These are phyloP conservation scores for Epizoanthus ramosus DNA, from an alignment of 92 coral and sea anemone species.

Conservation along the genomic window DNA sequence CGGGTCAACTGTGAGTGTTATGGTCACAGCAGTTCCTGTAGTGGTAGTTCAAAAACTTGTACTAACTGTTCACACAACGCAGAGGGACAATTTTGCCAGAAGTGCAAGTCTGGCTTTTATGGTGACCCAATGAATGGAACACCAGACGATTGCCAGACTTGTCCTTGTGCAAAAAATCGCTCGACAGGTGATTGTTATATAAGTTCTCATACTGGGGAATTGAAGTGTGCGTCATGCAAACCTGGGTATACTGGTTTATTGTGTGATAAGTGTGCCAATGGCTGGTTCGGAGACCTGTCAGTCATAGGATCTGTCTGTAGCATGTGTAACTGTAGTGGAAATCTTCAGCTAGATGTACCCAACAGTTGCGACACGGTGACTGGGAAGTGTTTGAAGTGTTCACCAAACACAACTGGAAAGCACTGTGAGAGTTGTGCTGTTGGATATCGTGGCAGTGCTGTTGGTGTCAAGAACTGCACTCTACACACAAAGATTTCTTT, in stretches of 20 bases:
- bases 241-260: conserved; percentile 43
- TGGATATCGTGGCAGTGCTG: conserved; percentile 63
- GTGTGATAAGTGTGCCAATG: conserved; percentile 57
- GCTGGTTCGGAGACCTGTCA: conserved; percentile 66
- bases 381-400: conserved; percentile 58
- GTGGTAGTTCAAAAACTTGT: conserved; percentile 46
- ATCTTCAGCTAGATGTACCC: conserved; percentile 37
- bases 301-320: conserved; percentile 21
- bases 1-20: conserved; percentile 26
- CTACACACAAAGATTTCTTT: neutral
- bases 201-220: neutral
- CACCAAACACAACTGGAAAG: conserved; percentile 46
- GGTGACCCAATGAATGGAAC: conserved; percentile 56
- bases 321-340: conserved; percentile 62
- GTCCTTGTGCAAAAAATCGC: conserved; percentile 7
- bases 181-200: conserved; percentile 17
- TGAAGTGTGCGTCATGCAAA: conserved; percentile 33
- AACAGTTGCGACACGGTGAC: conserved; percentile 55
- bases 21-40: conserved; percentile 45
- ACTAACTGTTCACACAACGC: conserved; percentile 44
- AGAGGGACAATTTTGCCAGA: conserved; percentile 48
- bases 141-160: conserved; percentile 24
- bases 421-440: conserved; percentile 56
- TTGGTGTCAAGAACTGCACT: conserved; percentile 62
- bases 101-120: conserved; percentile 57